Conservation (phyloP, 2,888 invertebrate species). For the Rhopalosiphum nymphaeae region DNA sequence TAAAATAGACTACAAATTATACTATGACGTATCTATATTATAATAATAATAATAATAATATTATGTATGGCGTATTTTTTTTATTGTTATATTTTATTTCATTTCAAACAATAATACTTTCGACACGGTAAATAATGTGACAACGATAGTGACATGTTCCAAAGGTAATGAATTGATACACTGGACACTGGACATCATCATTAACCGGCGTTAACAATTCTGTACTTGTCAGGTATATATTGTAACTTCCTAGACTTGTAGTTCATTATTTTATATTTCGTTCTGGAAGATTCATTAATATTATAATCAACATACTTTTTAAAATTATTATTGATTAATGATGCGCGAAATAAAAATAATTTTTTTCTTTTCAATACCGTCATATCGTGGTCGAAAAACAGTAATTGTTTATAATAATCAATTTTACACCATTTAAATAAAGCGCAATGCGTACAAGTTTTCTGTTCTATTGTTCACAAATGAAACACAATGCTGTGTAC, state of each 20-base stretch:
- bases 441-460: background rate
- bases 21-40: background rate
- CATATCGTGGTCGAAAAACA: background rate
- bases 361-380: background rate
- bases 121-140: constrained; percentile 6
- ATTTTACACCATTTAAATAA: background rate
- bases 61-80: background rate
- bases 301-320: background rate
- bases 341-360: background rate
- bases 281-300: background rate
- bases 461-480: background rate
- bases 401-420: background rate
- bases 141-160: background rate
- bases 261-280: background rate
- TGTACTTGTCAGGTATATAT: background rate
- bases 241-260: background rate
- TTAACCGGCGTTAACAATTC: constrained; percentile 20
- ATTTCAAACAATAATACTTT: constrained; percentile 10
- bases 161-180: background rate
- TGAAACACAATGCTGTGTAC: background rate
- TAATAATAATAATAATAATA: constrained; percentile 18
- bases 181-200: background rate
- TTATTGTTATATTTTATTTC: background rate
- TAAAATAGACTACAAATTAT: background rate
- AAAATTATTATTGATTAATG: background rate